Conservation (phyloP, 2,113 vertebrate genomes). For the Percina caprodes region DNA sequence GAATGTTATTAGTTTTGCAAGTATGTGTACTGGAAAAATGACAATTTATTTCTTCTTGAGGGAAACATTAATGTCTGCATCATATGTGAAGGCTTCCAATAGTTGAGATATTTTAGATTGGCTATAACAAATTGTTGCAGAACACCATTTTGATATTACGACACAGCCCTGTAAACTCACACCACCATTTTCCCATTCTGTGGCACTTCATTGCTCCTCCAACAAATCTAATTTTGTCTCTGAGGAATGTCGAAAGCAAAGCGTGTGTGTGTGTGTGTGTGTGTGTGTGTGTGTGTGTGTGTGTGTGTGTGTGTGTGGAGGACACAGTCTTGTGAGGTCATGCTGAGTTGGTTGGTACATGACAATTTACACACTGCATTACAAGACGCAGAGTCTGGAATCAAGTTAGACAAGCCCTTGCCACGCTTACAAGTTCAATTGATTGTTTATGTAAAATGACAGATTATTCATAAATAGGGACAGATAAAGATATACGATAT, state of each 20-base stretch:
- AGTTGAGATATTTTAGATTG: background rate
- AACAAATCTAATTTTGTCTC: conserved; percentile 47
- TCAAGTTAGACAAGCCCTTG: background rate
- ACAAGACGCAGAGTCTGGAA: background rate
- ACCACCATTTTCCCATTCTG: conserved; percentile 20
- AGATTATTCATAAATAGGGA: background rate
- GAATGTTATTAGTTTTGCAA: background rate
- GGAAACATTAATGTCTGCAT: background rate
- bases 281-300: conserved; percentile 26
- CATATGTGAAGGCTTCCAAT: background rate
- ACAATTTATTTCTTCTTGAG: background rate
- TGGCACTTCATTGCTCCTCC: conserved; percentile 20
- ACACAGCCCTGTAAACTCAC: background rate
- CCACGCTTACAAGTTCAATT: background rate
- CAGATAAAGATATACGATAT: background rate
- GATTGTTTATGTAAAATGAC: background rate
- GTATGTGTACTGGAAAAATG: background rate
- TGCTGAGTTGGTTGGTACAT: conserved; percentile 58
- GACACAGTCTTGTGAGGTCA: conserved; percentile 52
- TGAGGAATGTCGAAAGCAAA: conserved; percentile 62
- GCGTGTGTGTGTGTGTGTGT: conserved; percentile 15
- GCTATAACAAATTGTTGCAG: background rate
- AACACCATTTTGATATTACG: conserved; percentile 9
- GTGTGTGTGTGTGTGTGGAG: conserved; percentile 25
- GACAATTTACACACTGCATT: conserved; percentile 43